Conservation (phyloP, 1,140 invertebrate species). For the Notospermus geniculatus region DNA sequence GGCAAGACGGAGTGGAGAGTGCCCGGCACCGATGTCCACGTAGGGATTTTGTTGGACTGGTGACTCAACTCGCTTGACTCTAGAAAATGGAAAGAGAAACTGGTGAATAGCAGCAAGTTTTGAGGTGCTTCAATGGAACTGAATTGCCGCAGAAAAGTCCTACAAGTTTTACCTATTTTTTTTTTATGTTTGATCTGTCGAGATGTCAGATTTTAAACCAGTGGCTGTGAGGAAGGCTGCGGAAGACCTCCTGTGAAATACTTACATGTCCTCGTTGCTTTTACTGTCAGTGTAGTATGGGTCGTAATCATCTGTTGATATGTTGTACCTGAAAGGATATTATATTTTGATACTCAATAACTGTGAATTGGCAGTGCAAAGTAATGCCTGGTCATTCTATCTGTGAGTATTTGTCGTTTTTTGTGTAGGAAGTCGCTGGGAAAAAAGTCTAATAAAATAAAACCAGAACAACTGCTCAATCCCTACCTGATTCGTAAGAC, state of each 20-base stretch:
- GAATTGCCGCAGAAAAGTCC: too few relatives aligned
- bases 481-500: slow-evolving; percentile 51
- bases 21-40: slow-evolving; percentile 24
- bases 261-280: slow-evolving; percentile 41
- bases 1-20: slow-evolving; percentile 41
- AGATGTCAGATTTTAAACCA: too few relatives aligned
- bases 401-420: too few relatives aligned
- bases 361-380: too few relatives aligned
- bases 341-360: too few relatives aligned
- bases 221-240: not conserved
- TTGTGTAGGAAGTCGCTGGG: too few relatives aligned
- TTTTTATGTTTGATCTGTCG: too few relatives aligned
- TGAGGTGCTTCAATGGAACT: too few relatives aligned
- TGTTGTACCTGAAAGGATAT: slow-evolving; percentile 55
- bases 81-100: slow-evolving; percentile 8
- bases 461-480: too few relatives aligned
- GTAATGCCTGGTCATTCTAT: too few relatives aligned
- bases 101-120: not conserved
- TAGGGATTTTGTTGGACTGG: slow-evolving; percentile 32
- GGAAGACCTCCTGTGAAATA: slow-evolving; percentile 5
- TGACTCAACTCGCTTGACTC: slow-evolving; percentile 14
- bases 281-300: slow-evolving; percentile 42
- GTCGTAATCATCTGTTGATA: slow-evolving; percentile 54
- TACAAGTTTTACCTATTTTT: too few relatives aligned
- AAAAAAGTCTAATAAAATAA: too few relatives aligned